These are phyloP conservation scores for Andrena praecox DNA, from an alignment of 2,888 invertebrate genomes.

Conservation along the genomic window DNA sequence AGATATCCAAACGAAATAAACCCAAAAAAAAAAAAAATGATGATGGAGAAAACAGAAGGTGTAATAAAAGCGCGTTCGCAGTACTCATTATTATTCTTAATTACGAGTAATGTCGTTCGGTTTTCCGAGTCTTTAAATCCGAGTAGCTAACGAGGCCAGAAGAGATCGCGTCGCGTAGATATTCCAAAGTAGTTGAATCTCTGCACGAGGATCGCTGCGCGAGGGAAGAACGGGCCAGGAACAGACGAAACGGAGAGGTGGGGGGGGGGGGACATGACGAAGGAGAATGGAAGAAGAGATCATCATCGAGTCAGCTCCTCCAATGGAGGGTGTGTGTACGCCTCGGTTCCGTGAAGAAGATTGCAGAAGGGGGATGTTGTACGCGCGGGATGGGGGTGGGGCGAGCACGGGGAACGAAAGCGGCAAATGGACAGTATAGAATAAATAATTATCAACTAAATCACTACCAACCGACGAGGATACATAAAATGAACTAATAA, in stretches of 20 bases:
- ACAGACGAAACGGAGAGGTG: constrained; percentile 48
- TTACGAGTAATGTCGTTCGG: constrained; percentile 76
- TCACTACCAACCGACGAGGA: constrained; percentile 77
- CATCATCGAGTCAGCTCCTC: constrained; percentile 3
- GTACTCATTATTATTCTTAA: constrained; percentile 76
- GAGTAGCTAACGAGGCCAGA: constrained; percentile 67
- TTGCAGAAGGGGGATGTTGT: background rate
- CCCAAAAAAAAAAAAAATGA: constrained; percentile 44
- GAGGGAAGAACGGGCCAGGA: constrained; percentile 55
- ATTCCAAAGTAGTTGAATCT: constrained; percentile 75
- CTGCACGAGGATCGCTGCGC: constrained; percentile 72
- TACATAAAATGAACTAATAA: constrained; percentile 48
- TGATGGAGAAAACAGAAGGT: constrained; percentile 45
- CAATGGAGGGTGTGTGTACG: constrained; percentile 22
- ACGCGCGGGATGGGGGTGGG: constrained; percentile 22
- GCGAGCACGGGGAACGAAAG: constrained; percentile 45
- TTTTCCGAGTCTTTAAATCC: constrained; percentile 77
- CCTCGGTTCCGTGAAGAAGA: constrained; percentile 15
- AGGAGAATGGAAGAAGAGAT: background rate
- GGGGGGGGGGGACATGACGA: background rate
- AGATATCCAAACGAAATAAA: constrained; percentile 69
- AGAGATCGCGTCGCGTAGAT: constrained; percentile 76
- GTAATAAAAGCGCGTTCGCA: constrained; percentile 75
- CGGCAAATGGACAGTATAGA: constrained; percentile 69
- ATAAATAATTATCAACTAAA: constrained; percentile 75